Percentiles rank a stretch among this genome's conserved stretches.
Conservation (phyloP, 2,888 invertebrate species). For the Disparrhopalites patrizii region DNA sequence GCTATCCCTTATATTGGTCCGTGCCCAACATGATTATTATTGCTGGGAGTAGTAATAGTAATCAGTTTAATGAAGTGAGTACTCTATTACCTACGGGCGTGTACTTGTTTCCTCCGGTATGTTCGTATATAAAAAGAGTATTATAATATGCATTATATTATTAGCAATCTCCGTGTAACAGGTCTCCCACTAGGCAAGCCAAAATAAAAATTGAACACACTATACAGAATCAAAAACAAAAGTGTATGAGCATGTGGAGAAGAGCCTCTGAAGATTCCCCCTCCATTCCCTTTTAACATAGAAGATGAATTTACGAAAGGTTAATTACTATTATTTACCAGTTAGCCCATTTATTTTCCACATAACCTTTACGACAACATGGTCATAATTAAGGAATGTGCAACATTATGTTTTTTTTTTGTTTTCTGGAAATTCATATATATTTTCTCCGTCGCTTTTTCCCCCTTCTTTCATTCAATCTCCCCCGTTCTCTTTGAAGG, state of each 20-base stretch:
- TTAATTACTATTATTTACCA: constrained; percentile 19
- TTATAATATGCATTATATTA: too few species aligned
- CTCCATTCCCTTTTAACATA: too few species aligned
- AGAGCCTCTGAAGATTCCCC: neutral
- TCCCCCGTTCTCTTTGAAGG: too few species aligned
- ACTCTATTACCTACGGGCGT: neutral
- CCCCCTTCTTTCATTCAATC: too few species aligned
- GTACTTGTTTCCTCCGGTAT: too few species aligned
- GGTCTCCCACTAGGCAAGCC: too few species aligned
- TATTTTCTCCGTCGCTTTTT: neutral
- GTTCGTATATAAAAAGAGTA: too few species aligned
- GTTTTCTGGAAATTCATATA: neutral
- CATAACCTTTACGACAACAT: constrained; percentile 13
- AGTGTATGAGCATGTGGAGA: neutral
- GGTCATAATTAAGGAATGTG: constrained; percentile 11
- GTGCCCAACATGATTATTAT: too few species aligned
- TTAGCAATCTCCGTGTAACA: too few species aligned
- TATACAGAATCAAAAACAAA: neutral
- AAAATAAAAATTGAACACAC: neutral
- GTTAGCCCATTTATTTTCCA: constrained; percentile 17
- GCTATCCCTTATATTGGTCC: too few species aligned
- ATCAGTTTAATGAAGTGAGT: too few species aligned
- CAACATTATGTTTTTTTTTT: neutral
- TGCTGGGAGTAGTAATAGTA: too few species aligned
- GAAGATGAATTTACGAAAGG: constrained; percentile 20